Percentiles rank a stretch among this genome's conserved stretches.
phyloP scores from a whole-genome alignment of 2,888 invertebrate genomes.

The Melieria picta region DNA sequence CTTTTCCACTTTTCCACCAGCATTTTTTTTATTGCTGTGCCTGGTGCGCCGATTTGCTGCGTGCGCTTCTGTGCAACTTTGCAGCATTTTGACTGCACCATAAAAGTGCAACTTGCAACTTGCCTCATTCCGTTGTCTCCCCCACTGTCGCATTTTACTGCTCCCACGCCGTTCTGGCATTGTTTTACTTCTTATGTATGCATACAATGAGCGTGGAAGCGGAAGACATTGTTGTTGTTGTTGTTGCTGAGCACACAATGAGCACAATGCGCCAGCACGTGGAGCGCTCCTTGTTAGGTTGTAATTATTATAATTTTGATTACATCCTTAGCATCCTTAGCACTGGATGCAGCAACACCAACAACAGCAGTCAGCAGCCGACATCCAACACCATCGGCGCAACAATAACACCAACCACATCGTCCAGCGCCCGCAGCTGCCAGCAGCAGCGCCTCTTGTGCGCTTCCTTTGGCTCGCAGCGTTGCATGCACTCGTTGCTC shows the following conservation, averaged over 20 bases:
- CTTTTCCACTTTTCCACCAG: no score
- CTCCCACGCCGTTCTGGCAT: neutral
- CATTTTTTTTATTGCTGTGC: no score
- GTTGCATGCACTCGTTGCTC: no score
- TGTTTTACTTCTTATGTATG: neutral
- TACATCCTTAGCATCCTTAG: slow-evolving; percentile 40
- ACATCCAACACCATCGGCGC: no score
- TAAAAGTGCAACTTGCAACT: slow-evolving; percentile 11
- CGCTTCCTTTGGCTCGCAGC: no score
- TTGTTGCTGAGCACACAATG: slow-evolving; percentile 50
- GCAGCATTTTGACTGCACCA: neutral
- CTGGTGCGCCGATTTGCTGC: no score
- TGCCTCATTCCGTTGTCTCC: neutral
- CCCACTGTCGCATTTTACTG: neutral
- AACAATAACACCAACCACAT: no score
- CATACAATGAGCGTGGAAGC: slow-evolving; percentile 53
- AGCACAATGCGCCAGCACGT: slow-evolving; percentile 48
- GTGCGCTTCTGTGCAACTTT: neutral
- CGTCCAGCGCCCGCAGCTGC: no score
- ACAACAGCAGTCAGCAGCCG: no score
- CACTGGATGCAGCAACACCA: no score
- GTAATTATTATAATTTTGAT: slow-evolving; percentile 62
- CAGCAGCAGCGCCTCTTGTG: no score
- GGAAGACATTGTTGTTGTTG: slow-evolving; percentile 56
- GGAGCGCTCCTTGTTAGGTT: slow-evolving; percentile 28